Conservation (phyloP, 2,113 vertebrate species). For the Microtus oregoni region DNA sequence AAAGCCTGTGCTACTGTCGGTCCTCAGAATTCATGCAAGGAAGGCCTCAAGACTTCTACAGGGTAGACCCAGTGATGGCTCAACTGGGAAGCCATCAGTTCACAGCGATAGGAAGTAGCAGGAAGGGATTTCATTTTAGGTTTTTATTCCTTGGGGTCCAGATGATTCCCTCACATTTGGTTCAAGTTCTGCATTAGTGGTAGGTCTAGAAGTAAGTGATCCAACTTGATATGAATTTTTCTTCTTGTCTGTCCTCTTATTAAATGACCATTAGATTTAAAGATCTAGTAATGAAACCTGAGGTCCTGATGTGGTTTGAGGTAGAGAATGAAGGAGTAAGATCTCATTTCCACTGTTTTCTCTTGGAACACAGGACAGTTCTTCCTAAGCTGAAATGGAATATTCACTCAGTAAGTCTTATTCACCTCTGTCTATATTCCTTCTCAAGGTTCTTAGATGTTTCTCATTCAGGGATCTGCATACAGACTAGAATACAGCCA, state of each 20-base stretch:
- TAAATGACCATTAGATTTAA: neutral
- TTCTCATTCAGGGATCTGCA: neutral
- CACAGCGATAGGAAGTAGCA: neutral
- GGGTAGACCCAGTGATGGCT: neutral
- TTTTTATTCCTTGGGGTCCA: neutral
- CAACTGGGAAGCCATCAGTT: neutral
- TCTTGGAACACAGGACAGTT: neutral
- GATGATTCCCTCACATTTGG: neutral
- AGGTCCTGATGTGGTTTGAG: neutral
- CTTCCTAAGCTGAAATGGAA: neutral
- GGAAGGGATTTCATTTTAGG: neutral
- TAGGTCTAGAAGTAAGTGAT: constrained; percentile 15
- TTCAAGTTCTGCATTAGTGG: neutral
- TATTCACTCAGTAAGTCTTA: neutral
- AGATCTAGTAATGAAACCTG: neutral
- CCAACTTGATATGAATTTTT: neutral
- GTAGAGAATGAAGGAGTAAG: neutral
- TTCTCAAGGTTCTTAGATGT: neutral
- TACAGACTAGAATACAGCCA: neutral
- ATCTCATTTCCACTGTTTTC: neutral
- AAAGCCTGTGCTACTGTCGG: neutral
- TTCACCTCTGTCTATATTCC: neutral
- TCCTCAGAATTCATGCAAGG: neutral
- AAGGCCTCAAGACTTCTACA: neutral
- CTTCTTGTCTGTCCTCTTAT: neutral